Base-by-base conservation (phyloP, 1,140 invertebrate genomes). In the Drosophila paulistorum region DNA sequence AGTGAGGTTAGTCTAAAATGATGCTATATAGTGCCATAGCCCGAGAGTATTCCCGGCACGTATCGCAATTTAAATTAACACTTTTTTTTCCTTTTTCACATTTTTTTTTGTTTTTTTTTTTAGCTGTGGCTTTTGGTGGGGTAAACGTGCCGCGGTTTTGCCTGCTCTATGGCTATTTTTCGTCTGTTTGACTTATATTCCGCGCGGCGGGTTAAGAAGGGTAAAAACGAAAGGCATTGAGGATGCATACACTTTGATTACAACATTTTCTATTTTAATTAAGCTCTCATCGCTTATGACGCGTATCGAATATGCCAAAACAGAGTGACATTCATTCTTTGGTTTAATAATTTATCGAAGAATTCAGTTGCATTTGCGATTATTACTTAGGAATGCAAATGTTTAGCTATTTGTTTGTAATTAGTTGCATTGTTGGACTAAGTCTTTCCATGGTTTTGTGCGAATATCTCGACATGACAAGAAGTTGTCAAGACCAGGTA, bases 31-130 rank as follows among this genome's bases (percentile, higher is more conserved):
- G 66, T 65, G 67, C 54, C 55, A 55, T 41, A 61, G 68, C 30
- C 33, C 45, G 69, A 55, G 64, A 35, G 51, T 51, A 87, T 83
- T 80, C 84, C 33, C 80, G 78, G 70, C 84, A 87, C 84, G 84
- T 87, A 84, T 83, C 69, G 77, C 86, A 87, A 87, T 87, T 87
- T 89, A 87, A 87, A 87, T 87, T 87, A 87, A 87, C 84, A 89
- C 84, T 87, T 83, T 87, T 74, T 80, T 79, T 37, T 80, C 65
- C 74, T 74, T 68, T 30, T 67, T 54, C 35, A 9, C 7, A 3
- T 59, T 60, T 48, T 55, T 41, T 57, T 70, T 79, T 14, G 1
- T 45, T 2, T 41, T 57, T 66, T 80, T 79, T 79, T n/a, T n/a
- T 14, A 4, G 7, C 14, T 23, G 45, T 23, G 45, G 45, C 45